Percentiles rank a stretch among this genome's conserved stretches.
phyloP scores from a whole-genome alignment of 2,113 vertebrate genomes.

The Atlantisia rogersi region DNA sequence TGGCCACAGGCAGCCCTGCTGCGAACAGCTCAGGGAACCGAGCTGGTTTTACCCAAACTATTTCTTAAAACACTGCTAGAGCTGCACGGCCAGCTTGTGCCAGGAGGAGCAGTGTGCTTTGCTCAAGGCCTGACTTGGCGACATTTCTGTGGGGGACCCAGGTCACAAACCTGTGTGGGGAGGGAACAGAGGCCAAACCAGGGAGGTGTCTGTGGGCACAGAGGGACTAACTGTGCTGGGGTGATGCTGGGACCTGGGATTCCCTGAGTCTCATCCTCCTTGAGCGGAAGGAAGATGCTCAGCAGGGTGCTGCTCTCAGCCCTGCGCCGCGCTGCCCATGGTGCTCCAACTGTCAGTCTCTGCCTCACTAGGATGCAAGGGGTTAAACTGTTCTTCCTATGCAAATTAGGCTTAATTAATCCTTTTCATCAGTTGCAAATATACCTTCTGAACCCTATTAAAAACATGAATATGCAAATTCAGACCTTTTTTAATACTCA shows the following conservation, averaged over 20 bases:
- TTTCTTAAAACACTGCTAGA: background rate
- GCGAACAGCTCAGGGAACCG: background rate
- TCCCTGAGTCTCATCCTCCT: background rate
- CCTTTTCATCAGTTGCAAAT: conserved; percentile 82
- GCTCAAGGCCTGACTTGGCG: background rate
- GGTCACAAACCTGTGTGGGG: background rate
- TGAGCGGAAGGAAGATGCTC: background rate
- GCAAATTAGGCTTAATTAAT: conserved; percentile 83
- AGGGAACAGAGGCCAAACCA: background rate
- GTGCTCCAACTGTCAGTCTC: background rate
- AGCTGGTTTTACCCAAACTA: background rate
- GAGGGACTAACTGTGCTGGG: accelerated
- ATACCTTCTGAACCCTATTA: conserved; percentile 83
- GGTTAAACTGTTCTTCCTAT: conserved; percentile 76
- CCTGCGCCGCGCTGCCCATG: no score
- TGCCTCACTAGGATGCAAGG: conserved; percentile 23
- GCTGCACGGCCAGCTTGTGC: background rate
- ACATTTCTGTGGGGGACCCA: accelerated
- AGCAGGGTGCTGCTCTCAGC: background rate
- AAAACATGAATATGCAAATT: conserved; percentile 85
- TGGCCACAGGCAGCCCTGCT: background rate
- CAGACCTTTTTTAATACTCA: conserved; percentile 79
- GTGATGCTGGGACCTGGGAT: background rate
- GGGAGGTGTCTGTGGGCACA: background rate
- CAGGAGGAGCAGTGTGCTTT: background rate